Evolutionary conservation across 2,797 vertebrate genomes (phyloP).

Genomic region (Rhyacichthys aspro): DNA sequence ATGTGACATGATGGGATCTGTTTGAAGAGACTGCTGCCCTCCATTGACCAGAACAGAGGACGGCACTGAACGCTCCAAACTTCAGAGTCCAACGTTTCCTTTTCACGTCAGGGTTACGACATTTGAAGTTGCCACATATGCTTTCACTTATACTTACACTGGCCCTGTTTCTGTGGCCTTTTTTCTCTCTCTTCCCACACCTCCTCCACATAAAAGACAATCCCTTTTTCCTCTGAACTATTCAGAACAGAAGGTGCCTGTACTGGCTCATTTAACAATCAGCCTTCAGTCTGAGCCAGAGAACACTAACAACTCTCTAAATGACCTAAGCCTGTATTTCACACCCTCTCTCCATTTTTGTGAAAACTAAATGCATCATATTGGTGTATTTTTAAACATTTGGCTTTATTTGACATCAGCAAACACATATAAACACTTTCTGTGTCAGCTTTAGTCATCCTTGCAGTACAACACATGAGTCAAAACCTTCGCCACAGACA

Average conservation of each 20-base stretch:
- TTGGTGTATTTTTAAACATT: too few species aligned
- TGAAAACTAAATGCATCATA: too few species aligned
- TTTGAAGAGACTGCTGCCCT: slow-evolving; percentile 48
- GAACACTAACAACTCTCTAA: slow-evolving; percentile 39
- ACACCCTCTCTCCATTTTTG: background rate
- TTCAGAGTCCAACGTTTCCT: background rate
- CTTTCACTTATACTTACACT: slow-evolving; percentile 6
- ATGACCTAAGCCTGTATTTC: background rate
- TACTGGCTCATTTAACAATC: slow-evolving; percentile 44
- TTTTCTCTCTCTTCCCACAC: background rate
- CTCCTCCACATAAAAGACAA: slow-evolving; percentile 7
- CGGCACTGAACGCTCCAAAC: slow-evolving; percentile 9
- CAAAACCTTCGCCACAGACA: too few species aligned
- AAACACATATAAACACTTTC: too few species aligned
- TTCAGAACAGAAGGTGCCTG: slow-evolving; percentile 20
- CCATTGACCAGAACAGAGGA: slow-evolving; percentile 35
- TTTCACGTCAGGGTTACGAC: slow-evolving; percentile 22
- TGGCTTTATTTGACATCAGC: background rate
- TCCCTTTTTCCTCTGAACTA: slow-evolving; percentile 34
- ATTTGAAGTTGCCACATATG: slow-evolving; percentile 9
- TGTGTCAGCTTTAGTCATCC: too few species aligned
- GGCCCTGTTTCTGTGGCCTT: slow-evolving; percentile 15
- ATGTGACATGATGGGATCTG: background rate
- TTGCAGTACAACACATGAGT: too few species aligned
- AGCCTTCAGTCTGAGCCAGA: slow-evolving; percentile 37